Base-by-base conservation (phyloP, 2,888 invertebrate genomes). In the Pseudococcus longispinus region DNA sequence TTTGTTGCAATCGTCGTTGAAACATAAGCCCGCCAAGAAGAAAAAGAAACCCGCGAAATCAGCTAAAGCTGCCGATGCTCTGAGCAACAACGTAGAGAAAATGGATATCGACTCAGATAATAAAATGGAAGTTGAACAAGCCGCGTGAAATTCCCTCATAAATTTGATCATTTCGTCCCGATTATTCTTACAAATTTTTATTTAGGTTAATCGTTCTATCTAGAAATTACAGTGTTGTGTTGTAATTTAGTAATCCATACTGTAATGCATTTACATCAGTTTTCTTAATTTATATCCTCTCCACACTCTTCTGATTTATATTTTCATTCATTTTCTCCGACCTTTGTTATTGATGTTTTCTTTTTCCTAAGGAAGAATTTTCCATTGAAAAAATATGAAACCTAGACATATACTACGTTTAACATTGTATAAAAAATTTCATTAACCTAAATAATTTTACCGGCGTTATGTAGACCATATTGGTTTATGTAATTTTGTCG, bases 101-200 rank as follows among this genome's bases (percentile, higher is more conserved):
- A 86, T 86, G 86, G 86, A 86, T 51, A 86, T 86, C 51, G 86
- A 86, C 46, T 86, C 86, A 8, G 80, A 80, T n/a, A 77, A 74
- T 29, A 86, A 86, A 77, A 86, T 86, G 86, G 86, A 86, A 55
- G 86, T 86, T 46, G 86, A 86, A 86, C 86, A 86, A 80, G 77
- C 46, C 32, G 86, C 86, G 29, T 86, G 44, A 86, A 84, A 42
- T 80, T 80, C 77, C 37, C 9, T 37, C 18, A 9, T n/a, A 32
- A 20, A 37, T 42, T 80, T 42, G 20, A 42, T 80, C 42, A 80
- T 80, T 80, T 80, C 77, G 77, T 80, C 77, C 77, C 77, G 15
- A 80, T 80, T 80, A 80, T 80, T 80, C 77, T 37, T 80, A 80
- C 77, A 42, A n/a, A 20, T 80, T 80, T 80, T 80, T 80, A 80